Base-by-base conservation (phyloP, 2,113 vertebrate species). In the Alexandromys fortis region DNA sequence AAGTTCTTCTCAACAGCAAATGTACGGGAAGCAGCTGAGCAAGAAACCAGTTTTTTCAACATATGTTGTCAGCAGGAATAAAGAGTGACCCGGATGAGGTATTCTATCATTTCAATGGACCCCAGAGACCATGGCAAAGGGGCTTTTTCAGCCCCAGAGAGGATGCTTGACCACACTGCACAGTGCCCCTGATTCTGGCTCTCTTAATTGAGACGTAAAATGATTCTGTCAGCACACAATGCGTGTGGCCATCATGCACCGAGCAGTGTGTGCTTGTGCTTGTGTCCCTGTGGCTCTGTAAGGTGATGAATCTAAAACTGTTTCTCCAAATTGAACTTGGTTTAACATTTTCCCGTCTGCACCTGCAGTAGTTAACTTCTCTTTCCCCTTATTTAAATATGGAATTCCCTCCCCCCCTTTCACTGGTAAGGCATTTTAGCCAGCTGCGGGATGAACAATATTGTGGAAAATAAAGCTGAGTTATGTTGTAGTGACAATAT, bases 331-430 rank as follows among this genome's bases (percentile, higher is more conserved):
- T 10, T 78, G 42, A 92, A 47, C 93, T 76, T 92, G 49, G 52
- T 65, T 78, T 94, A 81, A 85, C 91, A 58, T 72, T 86, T 92
- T 90, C 42, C 73, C 52, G 21, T 79, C 9, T 81, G 28, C 17
- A 67, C 82, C 38, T 91, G 89, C 3, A 22, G 49, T 67, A 89
- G 94, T 94, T 95, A 94, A 86, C 90, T 82, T 93, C 28, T 73
- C 75, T 92, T 61, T 92, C 55, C 28, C 86, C 61, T 90, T 94
- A 83, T 87, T 94, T 95, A 90, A 91, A 47, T 81, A 45, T 86
- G 70, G 70, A 94, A 82, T 68, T 86, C 26, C 83, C 83, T 58
- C 83, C 30, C 83, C 86, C 65, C 83, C 55, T 93, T 91, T 78
- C 35, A 58, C 47, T 72, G 42, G 28, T 90, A 47, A 96, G 95